These are phyloP conservation scores for Cheilosia scutellata DNA, from an alignment of 2,888 invertebrate species.

Conservation along the genomic window DNA sequence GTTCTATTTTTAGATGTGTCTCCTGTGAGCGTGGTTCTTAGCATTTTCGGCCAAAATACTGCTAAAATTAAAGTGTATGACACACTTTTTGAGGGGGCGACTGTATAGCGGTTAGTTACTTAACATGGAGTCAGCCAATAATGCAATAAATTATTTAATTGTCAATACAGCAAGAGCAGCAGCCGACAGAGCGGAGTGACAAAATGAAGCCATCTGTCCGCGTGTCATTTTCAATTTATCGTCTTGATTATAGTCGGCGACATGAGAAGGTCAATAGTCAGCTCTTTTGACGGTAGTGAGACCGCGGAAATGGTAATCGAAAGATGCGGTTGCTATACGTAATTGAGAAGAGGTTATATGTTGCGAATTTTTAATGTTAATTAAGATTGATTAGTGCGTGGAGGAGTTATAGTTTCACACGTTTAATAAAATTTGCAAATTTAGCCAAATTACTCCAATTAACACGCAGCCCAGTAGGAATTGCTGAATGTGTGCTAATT, in stretches of 20 bases:
- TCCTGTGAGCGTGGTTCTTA: constrained; percentile 8
- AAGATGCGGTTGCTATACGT: neutral
- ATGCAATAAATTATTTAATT: constrained; percentile 43
- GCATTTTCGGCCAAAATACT: neutral
- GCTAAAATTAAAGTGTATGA: constrained; percentile 30
- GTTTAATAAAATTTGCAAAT: neutral
- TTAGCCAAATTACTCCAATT: neutral
- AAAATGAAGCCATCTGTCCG: constrained; percentile 43
- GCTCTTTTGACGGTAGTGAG: constrained; percentile 1
- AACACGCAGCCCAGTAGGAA: neutral
- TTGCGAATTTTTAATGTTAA: neutral
- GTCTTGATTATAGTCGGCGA: constrained; percentile 42
- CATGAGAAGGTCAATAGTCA: constrained; percentile 44
- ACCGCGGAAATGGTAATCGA: constrained; percentile 29
- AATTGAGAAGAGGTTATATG: neutral
- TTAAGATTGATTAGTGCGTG: neutral
- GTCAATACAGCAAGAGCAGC: constrained; percentile 1
- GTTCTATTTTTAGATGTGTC: constrained; percentile 65
- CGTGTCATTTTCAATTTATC: constrained; percentile 48
- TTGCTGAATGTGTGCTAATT: neutral
- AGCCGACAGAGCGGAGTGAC: neutral
- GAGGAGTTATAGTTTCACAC: neutral
- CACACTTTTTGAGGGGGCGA: constrained; percentile 38
- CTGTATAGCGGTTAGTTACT: neutral
- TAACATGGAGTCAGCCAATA: constrained; percentile 26